phyloP scores from a whole-genome alignment of 2,888 invertebrate genomes.

The Nomada fabriciana region DNA sequence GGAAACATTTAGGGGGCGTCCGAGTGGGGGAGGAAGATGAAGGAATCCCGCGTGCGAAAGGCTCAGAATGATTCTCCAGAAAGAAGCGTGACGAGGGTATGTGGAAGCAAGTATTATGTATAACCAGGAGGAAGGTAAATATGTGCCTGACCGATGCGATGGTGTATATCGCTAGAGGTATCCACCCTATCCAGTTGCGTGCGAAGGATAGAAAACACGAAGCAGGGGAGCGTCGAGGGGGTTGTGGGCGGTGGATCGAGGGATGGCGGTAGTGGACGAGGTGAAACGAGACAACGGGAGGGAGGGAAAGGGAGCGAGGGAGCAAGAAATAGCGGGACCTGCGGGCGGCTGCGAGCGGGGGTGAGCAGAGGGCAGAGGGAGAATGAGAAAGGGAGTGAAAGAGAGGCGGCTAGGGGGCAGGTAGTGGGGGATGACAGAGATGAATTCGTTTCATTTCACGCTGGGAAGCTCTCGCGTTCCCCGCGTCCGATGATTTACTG shows the following conservation, averaged over 20 bases:
- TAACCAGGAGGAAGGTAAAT: slow-evolving; percentile 65
- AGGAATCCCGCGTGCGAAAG: slow-evolving; percentile 69
- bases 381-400: slow-evolving; percentile 66
- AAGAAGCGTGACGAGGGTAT: slow-evolving; percentile 71
- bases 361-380: slow-evolving; percentile 51
- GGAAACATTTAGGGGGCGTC: background rate
- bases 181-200: slow-evolving; percentile 77
- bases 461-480: slow-evolving; percentile 85
- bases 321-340: slow-evolving; percentile 75
- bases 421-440: slow-evolving; percentile 84
- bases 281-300: slow-evolving; percentile 48
- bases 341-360: slow-evolving; percentile 44
- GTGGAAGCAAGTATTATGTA: slow-evolving; percentile 70
- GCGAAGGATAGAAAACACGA: slow-evolving; percentile 80
- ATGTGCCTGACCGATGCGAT: slow-evolving; percentile 55
- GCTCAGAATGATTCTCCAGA: slow-evolving; percentile 69
- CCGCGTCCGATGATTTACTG: slow-evolving; percentile 88
- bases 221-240: slow-evolving; percentile 58
- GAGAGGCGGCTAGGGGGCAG: slow-evolving; percentile 60
- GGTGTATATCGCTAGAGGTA: slow-evolving; percentile 55
- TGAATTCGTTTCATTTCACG: slow-evolving; percentile 86
- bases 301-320: slow-evolving; percentile 57
- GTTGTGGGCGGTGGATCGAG: slow-evolving; percentile 74
- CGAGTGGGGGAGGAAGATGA: slow-evolving; percentile 7
- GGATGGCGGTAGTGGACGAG: slow-evolving; percentile 68